Percentiles rank a stretch among this genome's conserved stretches.
Evolutionary conservation across 2,113 vertebrate species (phyloP).

Genomic region (Cynoglossus semilaevis): DNA sequence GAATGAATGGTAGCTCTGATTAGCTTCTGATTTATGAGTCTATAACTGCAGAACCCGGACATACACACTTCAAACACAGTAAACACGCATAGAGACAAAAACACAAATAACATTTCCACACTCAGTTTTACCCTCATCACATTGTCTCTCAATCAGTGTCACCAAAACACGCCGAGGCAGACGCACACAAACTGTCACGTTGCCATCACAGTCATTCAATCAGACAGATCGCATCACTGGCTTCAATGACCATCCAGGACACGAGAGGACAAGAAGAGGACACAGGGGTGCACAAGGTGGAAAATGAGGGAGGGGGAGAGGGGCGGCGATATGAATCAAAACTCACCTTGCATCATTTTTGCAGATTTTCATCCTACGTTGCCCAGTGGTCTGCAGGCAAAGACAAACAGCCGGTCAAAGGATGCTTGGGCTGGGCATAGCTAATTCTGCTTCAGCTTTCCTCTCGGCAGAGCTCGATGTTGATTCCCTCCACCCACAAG

Average conservation of each 20-base stretch:
- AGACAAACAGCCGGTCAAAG: slow-evolving; percentile 48
- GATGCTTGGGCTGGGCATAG: slow-evolving; percentile 64
- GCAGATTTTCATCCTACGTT: slow-evolving; percentile 95
- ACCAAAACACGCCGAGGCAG: too few species aligned
- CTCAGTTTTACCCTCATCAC: too few species aligned
- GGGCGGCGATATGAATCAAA: slow-evolving; percentile 15
- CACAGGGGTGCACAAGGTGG: slow-evolving; percentile 7
- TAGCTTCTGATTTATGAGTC: too few species aligned
- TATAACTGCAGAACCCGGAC: too few species aligned
- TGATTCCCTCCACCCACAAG: slow-evolving; percentile 58
- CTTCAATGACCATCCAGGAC: slow-evolving; percentile 51
- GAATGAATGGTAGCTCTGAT: too few species aligned
- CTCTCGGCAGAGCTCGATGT: slow-evolving; percentile 49
- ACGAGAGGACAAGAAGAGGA: slow-evolving; percentile 55
- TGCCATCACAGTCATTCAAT: slow-evolving; percentile 23
- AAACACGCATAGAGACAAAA: too few species aligned
- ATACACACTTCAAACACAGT: too few species aligned
- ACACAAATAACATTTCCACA: too few species aligned
- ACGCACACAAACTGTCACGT: neutral
- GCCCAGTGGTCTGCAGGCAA: slow-evolving; percentile 44
- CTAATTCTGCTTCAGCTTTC: slow-evolving; percentile 56
- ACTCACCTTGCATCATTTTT: slow-evolving; percentile 98
- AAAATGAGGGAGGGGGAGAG: slow-evolving; percentile 12
- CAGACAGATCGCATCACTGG: slow-evolving; percentile 45
- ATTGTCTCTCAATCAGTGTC: too few species aligned